Percentiles rank a stretch among this genome's conserved stretches.
phyloP scores from a whole-genome alignment of 2,888 invertebrate species.

The Andrena bucephala region DNA sequence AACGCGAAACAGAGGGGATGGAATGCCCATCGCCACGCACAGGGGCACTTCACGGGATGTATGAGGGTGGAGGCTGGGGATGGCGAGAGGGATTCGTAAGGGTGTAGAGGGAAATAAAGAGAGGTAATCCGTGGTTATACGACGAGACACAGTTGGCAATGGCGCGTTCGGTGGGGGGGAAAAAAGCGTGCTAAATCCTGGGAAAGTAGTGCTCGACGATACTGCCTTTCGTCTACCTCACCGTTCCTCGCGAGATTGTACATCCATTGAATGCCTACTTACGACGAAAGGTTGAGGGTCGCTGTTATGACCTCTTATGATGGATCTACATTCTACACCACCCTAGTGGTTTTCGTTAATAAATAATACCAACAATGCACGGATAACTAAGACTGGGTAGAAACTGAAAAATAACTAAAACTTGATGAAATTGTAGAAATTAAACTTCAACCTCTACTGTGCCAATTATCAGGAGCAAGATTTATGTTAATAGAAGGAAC shows the following conservation, averaged over 20 bases:
- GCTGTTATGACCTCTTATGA: background rate
- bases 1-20: background rate
- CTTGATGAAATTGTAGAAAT: too few relatives aligned
- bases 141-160: slow-evolving; percentile 56
- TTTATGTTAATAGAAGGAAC: too few relatives aligned
- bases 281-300: slow-evolving; percentile 1
- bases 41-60: slow-evolving; percentile 24
- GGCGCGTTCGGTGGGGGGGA: slow-evolving; percentile 35
- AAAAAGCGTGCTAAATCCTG: slow-evolving; percentile 45
- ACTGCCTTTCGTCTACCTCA: slow-evolving; percentile 5
- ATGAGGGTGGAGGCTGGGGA: slow-evolving; percentile 33
- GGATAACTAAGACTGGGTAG: too few relatives aligned
- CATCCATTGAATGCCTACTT: slow-evolving; percentile 1
- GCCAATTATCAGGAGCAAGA: too few relatives aligned
- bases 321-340: too few relatives aligned
- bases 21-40: background rate
- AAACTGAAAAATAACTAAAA: too few relatives aligned
- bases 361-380: too few relatives aligned
- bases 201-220: slow-evolving; percentile 40
- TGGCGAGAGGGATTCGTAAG: slow-evolving; percentile 24
- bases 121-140: slow-evolving; percentile 64
- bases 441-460: too few relatives aligned
- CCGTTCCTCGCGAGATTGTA: slow-evolving; percentile 3
- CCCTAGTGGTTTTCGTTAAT: too few relatives aligned
- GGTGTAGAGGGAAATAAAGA: slow-evolving; percentile 49